Percentiles rank a stretch among this genome's conserved stretches.
Evolutionary conservation across 2,888 invertebrate genomes (phyloP).

Genomic region (Congeria kusceri): DNA sequence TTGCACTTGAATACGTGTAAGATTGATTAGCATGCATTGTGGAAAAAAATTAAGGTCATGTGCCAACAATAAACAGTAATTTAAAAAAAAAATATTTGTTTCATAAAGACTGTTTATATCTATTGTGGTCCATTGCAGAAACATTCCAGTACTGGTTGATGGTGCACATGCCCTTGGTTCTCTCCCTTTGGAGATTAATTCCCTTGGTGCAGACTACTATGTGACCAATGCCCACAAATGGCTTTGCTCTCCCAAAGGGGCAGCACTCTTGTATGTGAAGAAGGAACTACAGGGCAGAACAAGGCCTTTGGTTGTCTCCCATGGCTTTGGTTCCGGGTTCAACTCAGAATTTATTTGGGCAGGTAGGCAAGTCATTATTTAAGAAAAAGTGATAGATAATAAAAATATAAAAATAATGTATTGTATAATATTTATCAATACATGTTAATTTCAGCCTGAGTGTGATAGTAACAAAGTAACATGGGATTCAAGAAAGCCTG

Average conservation of each 20-base stretch:
- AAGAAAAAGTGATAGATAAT: no score
- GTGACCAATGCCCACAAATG: slow-evolving; percentile 84
- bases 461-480: no score
- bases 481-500: no score
- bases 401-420: no score
- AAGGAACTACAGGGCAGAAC: slow-evolving; percentile 71
- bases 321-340: slow-evolving; percentile 84
- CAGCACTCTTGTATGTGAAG: slow-evolving; percentile 82
- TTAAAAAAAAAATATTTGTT: background rate
- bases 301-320: slow-evolving; percentile 82
- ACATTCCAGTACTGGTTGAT: slow-evolving; percentile 81
- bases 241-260: slow-evolving; percentile 83
- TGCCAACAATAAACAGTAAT: background rate
- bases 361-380: slow-evolving; percentile 66
- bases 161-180: slow-evolving; percentile 84
- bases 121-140: slow-evolving; percentile 57
- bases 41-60: no score
- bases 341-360: slow-evolving; percentile 84
- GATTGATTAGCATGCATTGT: background rate
- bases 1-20: no score
- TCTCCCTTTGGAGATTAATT: slow-evolving; percentile 70
- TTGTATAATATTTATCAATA: no score
- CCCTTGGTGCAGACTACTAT: slow-evolving; percentile 82
- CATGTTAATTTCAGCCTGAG: no score
- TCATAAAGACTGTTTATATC: background rate